Conservation (phyloP, 2,797 vertebrate genomes). For the Sebastolobus alascanus region DNA sequence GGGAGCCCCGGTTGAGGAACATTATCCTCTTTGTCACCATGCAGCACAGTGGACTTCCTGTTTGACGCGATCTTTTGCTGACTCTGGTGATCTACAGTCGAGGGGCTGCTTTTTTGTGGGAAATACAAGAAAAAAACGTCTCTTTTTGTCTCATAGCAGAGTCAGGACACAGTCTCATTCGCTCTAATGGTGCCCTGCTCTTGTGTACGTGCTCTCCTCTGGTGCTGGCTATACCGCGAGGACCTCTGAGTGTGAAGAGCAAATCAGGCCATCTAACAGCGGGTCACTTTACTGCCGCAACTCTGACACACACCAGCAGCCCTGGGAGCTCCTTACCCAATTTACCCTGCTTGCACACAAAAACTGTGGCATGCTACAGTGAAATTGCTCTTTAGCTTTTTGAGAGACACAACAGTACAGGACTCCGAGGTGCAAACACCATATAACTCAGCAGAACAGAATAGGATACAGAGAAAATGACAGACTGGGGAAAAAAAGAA, state of each 20-base stretch:
- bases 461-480: constrained; percentile 37
- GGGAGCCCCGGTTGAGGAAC: constrained; percentile 58
- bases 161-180: constrained; percentile 57
- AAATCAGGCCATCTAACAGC: constrained; percentile 84
- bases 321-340: constrained; percentile 68
- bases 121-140: constrained; percentile 43
- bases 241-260: constrained; percentile 52
- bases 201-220: constrained; percentile 42
- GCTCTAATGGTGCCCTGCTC: constrained; percentile 50
- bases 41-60: constrained; percentile 52
- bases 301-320: constrained; percentile 71
- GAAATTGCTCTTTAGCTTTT: constrained; percentile 58
- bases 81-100: constrained; percentile 38
- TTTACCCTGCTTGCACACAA: constrained; percentile 68
- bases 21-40: constrained; percentile 67
- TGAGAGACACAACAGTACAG: constrained; percentile 30
- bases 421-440: constrained; percentile 44
- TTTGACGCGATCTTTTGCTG: constrained; percentile 42
- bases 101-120: constrained; percentile 32
- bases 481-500: constrained; percentile 1
- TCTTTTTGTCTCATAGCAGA: constrained; percentile 54
- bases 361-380: constrained; percentile 50
- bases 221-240: constrained; percentile 45
- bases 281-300: constrained; percentile 70
- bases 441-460: constrained; percentile 48